A percentile compares a stretch with the other conserved stretches of the same genome.
These are phyloP conservation scores for Chrysodeixis includens DNA, from an alignment of 2,888 invertebrate genomes.

Conservation along the genomic window DNA sequence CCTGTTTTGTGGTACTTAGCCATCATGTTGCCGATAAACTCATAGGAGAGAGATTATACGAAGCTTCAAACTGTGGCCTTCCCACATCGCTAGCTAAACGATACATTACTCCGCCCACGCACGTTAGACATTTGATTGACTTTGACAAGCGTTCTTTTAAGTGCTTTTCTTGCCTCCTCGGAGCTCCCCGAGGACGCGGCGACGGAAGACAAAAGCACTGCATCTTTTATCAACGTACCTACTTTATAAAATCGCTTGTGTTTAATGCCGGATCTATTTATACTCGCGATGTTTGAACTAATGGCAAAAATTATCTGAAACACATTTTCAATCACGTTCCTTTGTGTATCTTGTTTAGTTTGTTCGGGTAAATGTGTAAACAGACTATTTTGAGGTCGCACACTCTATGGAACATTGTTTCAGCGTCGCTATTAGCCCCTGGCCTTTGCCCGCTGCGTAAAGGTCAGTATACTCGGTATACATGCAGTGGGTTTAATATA, in stretches of 20 bases:
- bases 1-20: no score
- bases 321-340: constrained; percentile 53
- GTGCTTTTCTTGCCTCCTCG: constrained; percentile 20
- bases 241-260: background rate
- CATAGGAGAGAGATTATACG: background rate
- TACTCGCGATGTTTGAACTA: background rate
- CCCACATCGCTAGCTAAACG: background rate
- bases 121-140: constrained; percentile 27
- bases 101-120: background rate
- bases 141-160: constrained; percentile 37
- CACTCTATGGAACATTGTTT: constrained; percentile 19
- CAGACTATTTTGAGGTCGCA: constrained; percentile 33
- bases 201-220: background rate
- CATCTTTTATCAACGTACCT: background rate
- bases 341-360: constrained; percentile 45
- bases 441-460: background rate
- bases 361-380: constrained; percentile 36
- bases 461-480: background rate
- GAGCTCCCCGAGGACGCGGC: constrained; percentile 10
- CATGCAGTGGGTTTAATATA: constrained; percentile 5
- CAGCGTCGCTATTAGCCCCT: constrained; percentile 6
- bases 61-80: background rate
- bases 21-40: no score
- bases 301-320: constrained; percentile 29
- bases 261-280: constrained; percentile 5